A percentile compares a stretch with the other conserved stretches of the same genome.
These are phyloP conservation scores for Zapornia atra DNA, from an alignment of 2,113 vertebrate genomes.

Conservation along the genomic window DNA sequence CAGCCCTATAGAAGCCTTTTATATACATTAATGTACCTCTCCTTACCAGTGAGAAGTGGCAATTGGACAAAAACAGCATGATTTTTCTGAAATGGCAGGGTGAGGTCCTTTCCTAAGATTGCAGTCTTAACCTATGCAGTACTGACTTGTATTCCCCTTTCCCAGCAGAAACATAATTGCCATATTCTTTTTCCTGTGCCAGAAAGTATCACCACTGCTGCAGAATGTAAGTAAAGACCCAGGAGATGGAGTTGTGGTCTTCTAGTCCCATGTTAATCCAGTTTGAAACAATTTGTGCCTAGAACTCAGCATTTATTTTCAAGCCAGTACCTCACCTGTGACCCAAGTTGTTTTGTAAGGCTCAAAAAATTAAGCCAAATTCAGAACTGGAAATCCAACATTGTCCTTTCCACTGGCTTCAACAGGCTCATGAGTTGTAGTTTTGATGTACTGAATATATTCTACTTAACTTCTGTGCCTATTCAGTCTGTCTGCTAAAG, in stretches of 20 bases:
- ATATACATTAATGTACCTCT: not conserved
- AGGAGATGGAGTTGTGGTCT: not conserved
- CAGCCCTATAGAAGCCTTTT: not conserved
- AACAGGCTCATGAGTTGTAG: not conserved
- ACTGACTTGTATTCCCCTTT: not conserved
- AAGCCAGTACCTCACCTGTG: not conserved
- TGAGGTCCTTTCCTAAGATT: not conserved
- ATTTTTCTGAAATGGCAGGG: not conserved
- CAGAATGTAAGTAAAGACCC: not conserved
- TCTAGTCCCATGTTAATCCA: not conserved
- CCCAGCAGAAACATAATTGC: not conserved
- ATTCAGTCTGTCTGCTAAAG: not conserved
- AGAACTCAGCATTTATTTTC: not conserved
- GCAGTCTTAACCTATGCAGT: not conserved
- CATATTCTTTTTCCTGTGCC: not conserved
- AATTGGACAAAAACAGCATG: not conserved
- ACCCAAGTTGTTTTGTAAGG: not conserved
- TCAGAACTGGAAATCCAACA: not conserved
- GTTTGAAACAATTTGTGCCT: not conserved
- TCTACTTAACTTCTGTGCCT: not conserved
- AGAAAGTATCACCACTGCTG: not conserved
- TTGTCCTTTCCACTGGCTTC: not conserved
- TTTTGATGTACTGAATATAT: accelerated
- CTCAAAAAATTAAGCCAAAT: not conserved
- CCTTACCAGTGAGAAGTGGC: not conserved